phyloP scores from a whole-genome alignment of 1,140 invertebrate genomes.

The Heliconius hewitsoni region DNA sequence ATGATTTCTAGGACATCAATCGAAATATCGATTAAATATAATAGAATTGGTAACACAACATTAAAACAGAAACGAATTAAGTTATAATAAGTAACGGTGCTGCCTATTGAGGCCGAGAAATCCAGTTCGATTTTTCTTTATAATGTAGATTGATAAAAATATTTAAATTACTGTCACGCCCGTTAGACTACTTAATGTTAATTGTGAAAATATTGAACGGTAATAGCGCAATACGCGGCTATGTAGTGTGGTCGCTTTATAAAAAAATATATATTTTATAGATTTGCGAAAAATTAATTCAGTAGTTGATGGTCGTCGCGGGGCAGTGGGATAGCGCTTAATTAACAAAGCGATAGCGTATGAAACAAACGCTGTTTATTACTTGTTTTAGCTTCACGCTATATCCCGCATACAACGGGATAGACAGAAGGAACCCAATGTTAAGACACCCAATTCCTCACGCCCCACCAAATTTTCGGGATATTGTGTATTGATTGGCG shows the following conservation, averaged over 20 bases:
- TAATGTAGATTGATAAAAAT: constrained; percentile 26
- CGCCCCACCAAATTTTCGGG: too few relatives aligned
- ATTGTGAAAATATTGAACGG: constrained; percentile 10
- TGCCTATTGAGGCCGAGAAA: constrained; percentile 26
- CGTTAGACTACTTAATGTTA: constrained; percentile 15
- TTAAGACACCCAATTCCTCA: too few relatives aligned
- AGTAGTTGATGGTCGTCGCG: too few relatives aligned
- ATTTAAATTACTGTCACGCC: constrained; percentile 33
- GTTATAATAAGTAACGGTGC: constrained; percentile 21
- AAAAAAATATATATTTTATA: not conserved
- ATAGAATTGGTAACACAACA: constrained; percentile 17
- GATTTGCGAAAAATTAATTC: not conserved
- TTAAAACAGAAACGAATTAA: constrained; percentile 23
- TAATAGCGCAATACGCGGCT: not conserved
- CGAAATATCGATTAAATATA: not conserved
- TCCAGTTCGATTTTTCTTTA: constrained; percentile 26
- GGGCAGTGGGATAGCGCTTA: too few relatives aligned
- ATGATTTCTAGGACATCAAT: not conserved
- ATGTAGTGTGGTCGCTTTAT: not conserved
- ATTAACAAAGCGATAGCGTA: too few relatives aligned
- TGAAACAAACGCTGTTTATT: too few relatives aligned
- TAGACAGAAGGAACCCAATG: too few relatives aligned
- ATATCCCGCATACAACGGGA: too few relatives aligned
- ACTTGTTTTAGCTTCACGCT: too few relatives aligned
- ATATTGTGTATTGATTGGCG: too few relatives aligned